Base-by-base conservation (phyloP, 2,888 invertebrate genomes). In the Xestia c-nigrum region DNA sequence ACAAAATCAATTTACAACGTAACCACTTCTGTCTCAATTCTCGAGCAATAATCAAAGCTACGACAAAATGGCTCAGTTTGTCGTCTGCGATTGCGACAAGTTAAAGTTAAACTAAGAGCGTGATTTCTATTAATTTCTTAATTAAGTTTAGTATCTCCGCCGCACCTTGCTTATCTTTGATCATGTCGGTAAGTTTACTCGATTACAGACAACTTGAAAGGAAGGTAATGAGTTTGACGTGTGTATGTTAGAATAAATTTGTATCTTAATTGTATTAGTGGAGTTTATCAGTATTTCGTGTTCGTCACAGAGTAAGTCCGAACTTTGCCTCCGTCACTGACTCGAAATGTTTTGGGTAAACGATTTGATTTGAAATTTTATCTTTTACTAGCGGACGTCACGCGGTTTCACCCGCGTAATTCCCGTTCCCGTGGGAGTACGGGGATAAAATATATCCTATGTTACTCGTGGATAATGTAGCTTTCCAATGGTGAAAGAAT, bases 81-180 rank as follows among this genome's bases (percentile, higher is more conserved):
- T 50, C 47, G 55, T 40, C 5, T 55, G 3, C 19, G 46, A 46
- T 2, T 76, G 52, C 31, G 46, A 69, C 61, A 50, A 80, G 66
- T 80, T 63, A 38, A 72, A 80, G 66, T 80, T 63, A 38, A 72
- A 80, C 65, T 69, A 12, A 63, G 47, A 46, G 1, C 47, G 24
- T 24, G 65, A 84, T 66, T 72, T 61, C 47, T 46, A 72, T 59
- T 64, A 63, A 67, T 74, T 72, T 43, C 12, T 74, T 84, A 80
- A 80, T 82, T 80, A 61, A 74, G 24, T 84, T 72, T 61, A 55
- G n/a, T 55, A 68, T 61, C 5, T 43, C 57, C 10, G 24, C 57
- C 50, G 14, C 68, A 69, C 59, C 64, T 79, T 50, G 68, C 38
- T 14, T n/a, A 16, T n/a, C 57, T 74, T 74, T 59, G 43, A 69